These are phyloP conservation scores for Theodoxus fluviatilis DNA, from an alignment of 2,888 invertebrate genomes.

Conservation along the genomic window DNA sequence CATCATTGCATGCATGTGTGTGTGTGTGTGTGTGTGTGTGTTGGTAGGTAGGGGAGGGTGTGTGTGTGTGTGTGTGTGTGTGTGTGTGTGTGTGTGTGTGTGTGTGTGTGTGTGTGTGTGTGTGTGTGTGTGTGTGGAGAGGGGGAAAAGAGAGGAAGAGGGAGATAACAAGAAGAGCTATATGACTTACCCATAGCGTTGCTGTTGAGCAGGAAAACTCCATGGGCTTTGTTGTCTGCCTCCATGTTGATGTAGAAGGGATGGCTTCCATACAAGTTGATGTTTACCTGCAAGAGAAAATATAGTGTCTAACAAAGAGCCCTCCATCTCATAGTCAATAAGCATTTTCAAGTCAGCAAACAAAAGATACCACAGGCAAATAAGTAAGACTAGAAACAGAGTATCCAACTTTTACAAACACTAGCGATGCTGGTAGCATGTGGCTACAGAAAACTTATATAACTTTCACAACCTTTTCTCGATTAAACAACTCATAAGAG, in stretches of 20 bases:
- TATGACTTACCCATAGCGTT: slow-evolving; percentile 31
- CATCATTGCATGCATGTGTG: background rate
- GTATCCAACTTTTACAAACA: background rate
- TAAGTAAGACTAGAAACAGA: background rate
- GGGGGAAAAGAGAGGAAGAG: no score
- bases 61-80: slow-evolving; percentile 3
- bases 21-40: slow-evolving; percentile 17
- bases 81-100: slow-evolving; percentile 16
- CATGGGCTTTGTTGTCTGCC: slow-evolving; percentile 69
- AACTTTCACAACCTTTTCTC: no score
- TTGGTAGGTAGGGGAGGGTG: slow-evolving; percentile 2
- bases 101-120: slow-evolving; percentile 4
- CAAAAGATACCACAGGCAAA: background rate
- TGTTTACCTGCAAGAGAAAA: slow-evolving; percentile 27
- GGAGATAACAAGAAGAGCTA: no score
- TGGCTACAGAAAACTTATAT: no score
- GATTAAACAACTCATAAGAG: no score
- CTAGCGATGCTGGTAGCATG: no score
- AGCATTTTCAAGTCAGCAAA: background rate
- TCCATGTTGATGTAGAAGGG: slow-evolving; percentile 80
- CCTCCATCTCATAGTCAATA: background rate
- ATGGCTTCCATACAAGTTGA: slow-evolving; percentile 80
- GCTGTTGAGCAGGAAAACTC: slow-evolving; percentile 68
- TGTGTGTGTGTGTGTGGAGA: background rate
- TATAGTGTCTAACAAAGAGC: no score